Conservation (phyloP, 1,140 invertebrate species). For the Tyrophagus putrescentiae region DNA sequence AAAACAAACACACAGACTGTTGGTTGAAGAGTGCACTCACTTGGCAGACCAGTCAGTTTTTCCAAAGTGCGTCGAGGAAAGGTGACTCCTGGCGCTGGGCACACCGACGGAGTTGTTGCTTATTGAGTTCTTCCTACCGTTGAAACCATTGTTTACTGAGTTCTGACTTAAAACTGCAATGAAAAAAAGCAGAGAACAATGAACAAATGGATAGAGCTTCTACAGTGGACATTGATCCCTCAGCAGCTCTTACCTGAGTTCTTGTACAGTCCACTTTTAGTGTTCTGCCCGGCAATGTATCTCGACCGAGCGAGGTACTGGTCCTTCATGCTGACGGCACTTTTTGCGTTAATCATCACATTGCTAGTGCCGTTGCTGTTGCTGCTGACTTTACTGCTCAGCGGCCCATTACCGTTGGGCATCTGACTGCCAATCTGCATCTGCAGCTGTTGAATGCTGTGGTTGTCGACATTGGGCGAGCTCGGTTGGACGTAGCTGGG, state of each 20-base stretch:
- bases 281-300: slow-evolving; percentile 48
- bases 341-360: too few relatives aligned
- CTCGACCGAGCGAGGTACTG: slow-evolving; percentile 53
- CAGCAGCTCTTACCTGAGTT: slow-evolving; percentile 14
- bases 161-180: slow-evolving; percentile 29
- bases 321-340: slow-evolving; percentile 47
- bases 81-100: not conserved
- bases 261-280: slow-evolving; percentile 31
- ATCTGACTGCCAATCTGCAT: slow-evolving; percentile 13
- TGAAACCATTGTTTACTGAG: slow-evolving; percentile 26
- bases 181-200: not conserved
- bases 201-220: not conserved
- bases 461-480: slow-evolving; percentile 18
- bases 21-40: slow-evolving; percentile 31
- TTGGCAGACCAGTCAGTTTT: slow-evolving; percentile 47
- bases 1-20: too few relatives aligned
- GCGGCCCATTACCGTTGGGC: not conserved
- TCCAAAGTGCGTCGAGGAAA: slow-evolving; percentile 20
- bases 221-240: too few relatives aligned
- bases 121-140: not conserved
- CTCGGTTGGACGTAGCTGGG: not conserved
- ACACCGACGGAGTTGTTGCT: not conserved
- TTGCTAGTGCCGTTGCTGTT: not conserved
- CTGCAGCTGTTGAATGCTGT: slow-evolving; percentile 19
- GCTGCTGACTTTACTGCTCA: not conserved